Evolutionary conservation across 2,888 invertebrate species (phyloP).

Genomic region (Cataglyphis altisquamis): DNA sequence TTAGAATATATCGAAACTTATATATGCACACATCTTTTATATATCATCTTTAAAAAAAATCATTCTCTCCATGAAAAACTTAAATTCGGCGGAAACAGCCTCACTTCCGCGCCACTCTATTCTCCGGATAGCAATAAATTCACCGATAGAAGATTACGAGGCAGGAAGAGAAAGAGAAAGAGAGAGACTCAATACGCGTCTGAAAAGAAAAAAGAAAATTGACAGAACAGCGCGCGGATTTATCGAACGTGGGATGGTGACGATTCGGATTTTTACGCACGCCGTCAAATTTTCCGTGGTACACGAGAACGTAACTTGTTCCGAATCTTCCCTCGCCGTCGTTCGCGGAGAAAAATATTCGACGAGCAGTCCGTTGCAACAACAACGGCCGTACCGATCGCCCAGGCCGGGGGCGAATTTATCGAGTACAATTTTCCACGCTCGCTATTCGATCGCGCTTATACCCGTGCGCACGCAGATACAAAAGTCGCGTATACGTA

Average conservation of each 20-base stretch:
- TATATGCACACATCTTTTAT: neutral
- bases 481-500: slow-evolving; percentile 6
- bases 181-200: neutral
- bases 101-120: slow-evolving; percentile 18
- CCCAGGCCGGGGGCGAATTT: slow-evolving; percentile 57
- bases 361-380: slow-evolving; percentile 9
- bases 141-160: slow-evolving; percentile 30
- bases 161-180: neutral
- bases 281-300: slow-evolving; percentile 43
- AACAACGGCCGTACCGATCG: slow-evolving; percentile 3
- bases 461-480: neutral
- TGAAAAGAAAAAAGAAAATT: neutral
- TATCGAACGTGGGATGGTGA: slow-evolving; percentile 31
- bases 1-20: neutral
- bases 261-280: slow-evolving; percentile 19
- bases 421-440: slow-evolving; percentile 62
- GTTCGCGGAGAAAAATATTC: slow-evolving; percentile 15
- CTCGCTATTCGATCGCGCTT: neutral
- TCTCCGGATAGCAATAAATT: slow-evolving; percentile 39
- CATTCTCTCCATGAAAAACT: slow-evolving; percentile 16
- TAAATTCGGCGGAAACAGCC: neutral
- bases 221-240: slow-evolving; percentile 5
- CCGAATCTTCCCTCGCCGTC: neutral
- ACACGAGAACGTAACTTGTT: neutral
- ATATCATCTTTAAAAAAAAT: neutral